Evolutionary conservation across 92 coral and sea anemone genomes (phyloP).

Genomic region (Metridium senile): DNA sequence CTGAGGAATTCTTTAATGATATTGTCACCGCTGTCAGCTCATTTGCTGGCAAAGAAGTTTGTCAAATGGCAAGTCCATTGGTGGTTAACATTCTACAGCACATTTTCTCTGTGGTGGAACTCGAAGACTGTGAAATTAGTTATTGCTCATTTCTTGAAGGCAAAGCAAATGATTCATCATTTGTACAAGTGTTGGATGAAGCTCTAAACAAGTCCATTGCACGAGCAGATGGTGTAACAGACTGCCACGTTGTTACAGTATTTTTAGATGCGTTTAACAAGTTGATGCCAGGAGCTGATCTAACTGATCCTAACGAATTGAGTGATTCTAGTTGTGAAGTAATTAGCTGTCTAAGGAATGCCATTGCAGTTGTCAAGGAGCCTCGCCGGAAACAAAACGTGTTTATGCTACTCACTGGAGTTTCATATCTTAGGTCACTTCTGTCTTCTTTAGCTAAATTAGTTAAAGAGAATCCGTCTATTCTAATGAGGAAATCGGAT

Average conservation of each 20-base stretch:
- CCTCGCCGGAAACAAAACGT: constrained; percentile 35
- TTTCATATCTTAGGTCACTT: constrained; percentile 69
- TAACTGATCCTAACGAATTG: constrained; percentile 32
- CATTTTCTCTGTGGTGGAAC: neutral
- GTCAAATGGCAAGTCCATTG: constrained; percentile 46
- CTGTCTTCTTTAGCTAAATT: constrained; percentile 54
- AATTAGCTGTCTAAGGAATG: constrained; percentile 38
- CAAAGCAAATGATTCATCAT: constrained; percentile 22
- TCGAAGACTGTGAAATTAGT: constrained; percentile 72
- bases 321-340: constrained; percentile 34
- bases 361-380: constrained; percentile 39
- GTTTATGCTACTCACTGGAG: constrained; percentile 53
- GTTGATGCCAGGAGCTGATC: constrained; percentile 52
- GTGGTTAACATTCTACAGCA: constrained; percentile 36
- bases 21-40: constrained; percentile 9
- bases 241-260: constrained; percentile 63
- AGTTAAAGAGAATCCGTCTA: constrained; percentile 19
- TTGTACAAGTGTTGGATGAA: constrained; percentile 25
- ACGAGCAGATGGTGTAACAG: constrained; percentile 11
- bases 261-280: constrained; percentile 66
- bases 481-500: constrained; percentile 29
- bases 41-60: constrained; percentile 2
- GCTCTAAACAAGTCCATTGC: constrained; percentile 2
- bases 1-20: constrained; percentile 9
- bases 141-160: constrained; percentile 59